Base-by-base conservation (phyloP, 2,888 invertebrate species). In the Electrophaes corylata region DNA sequence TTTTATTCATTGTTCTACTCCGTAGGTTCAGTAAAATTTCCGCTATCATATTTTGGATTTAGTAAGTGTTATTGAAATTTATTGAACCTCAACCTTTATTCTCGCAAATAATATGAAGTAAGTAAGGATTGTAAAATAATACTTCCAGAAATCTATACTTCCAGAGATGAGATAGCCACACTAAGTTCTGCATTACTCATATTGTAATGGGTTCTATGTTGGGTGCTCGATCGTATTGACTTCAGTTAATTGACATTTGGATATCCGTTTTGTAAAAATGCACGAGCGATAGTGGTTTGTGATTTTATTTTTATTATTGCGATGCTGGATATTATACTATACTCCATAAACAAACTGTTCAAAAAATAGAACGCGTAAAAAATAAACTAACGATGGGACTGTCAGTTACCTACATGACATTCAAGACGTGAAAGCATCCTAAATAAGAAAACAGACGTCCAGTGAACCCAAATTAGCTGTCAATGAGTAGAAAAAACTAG, bases 181-280 rank as follows among this genome's bases (percentile, higher is more conserved):
- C 81, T 83, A 80, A 86, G 83, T 87, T 84, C 79, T 76, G 71
- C 81, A 85, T 86, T 87, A 86, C 78, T 75, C 76, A 78, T 78
- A 79, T 79, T 72, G 81, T 84, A 85, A 83, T 86, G 81, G 83
- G 73, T 71, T 76, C 78, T 82, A 84, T 82, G 81, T 86, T 83
- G 79, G 76, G 76, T 78, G 83, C 79, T 57, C 45, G 52, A 50
- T 53, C 69, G 66, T 66, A 69, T 75, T 67, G 68, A 70, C 65
- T 58, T 33, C 60, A 18, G 49, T 63, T 65, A 64, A 65, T 65
- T 59, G 65, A 63, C 48, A 57, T 55, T 52, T 59, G 47, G 55
- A 51, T 35, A 50, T 41, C 41, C 57, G 41, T 57, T 60, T 57
- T 62, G 35, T 57, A 11, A 31, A 47, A 52, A 49, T 49, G 37